phyloP scores from a whole-genome alignment of 2,113 vertebrate species.

The Trogon melanurus region DNA sequence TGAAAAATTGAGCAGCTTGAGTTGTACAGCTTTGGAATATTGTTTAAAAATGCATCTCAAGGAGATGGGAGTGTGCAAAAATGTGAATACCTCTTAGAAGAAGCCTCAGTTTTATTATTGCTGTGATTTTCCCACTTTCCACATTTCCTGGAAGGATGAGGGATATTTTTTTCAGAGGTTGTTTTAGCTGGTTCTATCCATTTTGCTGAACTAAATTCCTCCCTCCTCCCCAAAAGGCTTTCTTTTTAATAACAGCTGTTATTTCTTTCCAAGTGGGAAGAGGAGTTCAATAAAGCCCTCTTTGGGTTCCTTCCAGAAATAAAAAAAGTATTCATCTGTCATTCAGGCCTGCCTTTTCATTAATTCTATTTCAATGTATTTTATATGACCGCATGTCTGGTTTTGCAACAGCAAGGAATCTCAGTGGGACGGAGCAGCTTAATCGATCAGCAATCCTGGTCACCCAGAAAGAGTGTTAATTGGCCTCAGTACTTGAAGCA shows the following conservation, averaged over 20 bases:
- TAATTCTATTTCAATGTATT: constrained; percentile 57
- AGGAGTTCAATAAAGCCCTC: constrained; percentile 26
- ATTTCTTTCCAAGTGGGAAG: constrained; percentile 48
- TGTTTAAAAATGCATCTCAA: neutral
- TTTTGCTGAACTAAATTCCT: constrained; percentile 1
- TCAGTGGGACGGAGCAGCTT: constrained; percentile 53
- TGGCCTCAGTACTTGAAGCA: constrained; percentile 62
- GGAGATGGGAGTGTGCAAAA: neutral
- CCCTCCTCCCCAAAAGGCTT: neutral
- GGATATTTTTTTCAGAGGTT: neutral
- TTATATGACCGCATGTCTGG: neutral
- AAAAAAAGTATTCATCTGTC: constrained; percentile 22
- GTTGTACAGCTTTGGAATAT: neutral
- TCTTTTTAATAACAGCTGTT: constrained; percentile 55
- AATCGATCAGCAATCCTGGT: constrained; percentile 60
- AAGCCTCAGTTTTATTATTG: neutral
- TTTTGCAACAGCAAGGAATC: constrained; percentile 58
- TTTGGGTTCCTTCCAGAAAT: constrained; percentile 43
- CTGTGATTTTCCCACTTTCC: neutral
- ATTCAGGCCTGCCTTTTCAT: constrained; percentile 62
- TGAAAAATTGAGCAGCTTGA: neutral
- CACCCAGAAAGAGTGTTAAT: constrained; percentile 70
- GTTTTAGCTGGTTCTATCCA: neutral
- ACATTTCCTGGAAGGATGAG: neutral
- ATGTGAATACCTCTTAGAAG: neutral